Evolutionary conservation across 2,797 vertebrate species (phyloP), one percentile per base, ranked within the genome.

Genomic region (Apogon hyalosoma): DNA sequence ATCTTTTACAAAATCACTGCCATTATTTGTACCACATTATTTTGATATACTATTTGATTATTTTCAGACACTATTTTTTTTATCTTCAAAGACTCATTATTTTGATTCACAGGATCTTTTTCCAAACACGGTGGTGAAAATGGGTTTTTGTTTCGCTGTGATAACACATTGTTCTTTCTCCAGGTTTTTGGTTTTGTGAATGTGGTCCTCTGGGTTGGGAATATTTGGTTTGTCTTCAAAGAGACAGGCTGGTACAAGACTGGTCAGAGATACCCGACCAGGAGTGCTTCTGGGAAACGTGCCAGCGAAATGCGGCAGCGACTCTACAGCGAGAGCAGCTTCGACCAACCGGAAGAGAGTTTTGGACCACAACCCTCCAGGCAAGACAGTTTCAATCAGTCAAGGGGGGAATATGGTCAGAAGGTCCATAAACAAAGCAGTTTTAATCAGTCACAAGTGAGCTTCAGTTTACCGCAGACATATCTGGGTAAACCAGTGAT

Each of bases 191-290:
- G 98, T 77, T 99, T 97, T 83, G 92, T 98, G 79, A 99, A 99
- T 75, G 95, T 97, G 77, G 86, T 96, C 86, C 95, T 99, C 48
- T 99, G 98, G 98, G 95, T 94, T 79, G 98, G 98, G 82, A 99
- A 99, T 83, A 98, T 99, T 87, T 99, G 98, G 98, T 99, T 99
- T 92, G 98, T 98, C 82, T 98, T 98, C 90, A 99, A 99, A 92
- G 98, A 99, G 92, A 99, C 97, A 0, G 96, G 97, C 63, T 98
- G 98, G 96, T 97, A 99, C 76, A 97, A 97, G 84, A 96, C 96
- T 0, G 94, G 95, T 71, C 96, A 96, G 84, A 90, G 96, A 46
- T 95, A 98, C 55, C 69, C 96, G 2, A 92, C 93, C 0, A 95
- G 97, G 73, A 92, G 84, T 7, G 84, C 94, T 14, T 95, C 96